Percentiles rank a stretch among this genome's conserved stretches.
These are phyloP conservation scores for Junonia oenone DNA, from an alignment of 2,888 invertebrate species.

Conservation along the genomic window DNA sequence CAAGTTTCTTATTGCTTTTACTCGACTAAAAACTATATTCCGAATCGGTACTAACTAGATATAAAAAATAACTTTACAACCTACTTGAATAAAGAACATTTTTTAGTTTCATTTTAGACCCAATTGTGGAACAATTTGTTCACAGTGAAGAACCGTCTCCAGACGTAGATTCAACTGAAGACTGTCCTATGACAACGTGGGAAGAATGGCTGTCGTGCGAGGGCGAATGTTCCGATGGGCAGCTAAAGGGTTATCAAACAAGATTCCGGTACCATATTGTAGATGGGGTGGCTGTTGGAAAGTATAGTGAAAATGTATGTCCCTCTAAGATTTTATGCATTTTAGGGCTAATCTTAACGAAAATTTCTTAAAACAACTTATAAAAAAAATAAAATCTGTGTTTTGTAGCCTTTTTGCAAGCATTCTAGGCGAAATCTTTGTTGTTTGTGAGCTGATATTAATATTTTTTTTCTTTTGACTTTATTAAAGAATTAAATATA, in stretches of 20 bases:
- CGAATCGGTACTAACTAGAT: too few relatives aligned
- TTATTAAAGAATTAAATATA: too few relatives aligned
- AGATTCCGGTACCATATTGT: constrained; percentile 53
- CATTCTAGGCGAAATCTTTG: background rate
- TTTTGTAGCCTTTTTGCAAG: background rate
- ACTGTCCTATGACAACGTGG: constrained; percentile 60
- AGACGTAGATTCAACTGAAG: constrained; percentile 35
- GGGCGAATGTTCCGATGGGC: constrained; percentile 48
- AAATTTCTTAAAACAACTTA: too few relatives aligned
- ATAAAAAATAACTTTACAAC: too few relatives aligned
- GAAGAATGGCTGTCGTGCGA: constrained; percentile 58
- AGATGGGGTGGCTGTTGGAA: constrained; percentile 42
- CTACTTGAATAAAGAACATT: too few relatives aligned
- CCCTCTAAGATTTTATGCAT: too few relatives aligned
- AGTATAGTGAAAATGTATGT: constrained; percentile 41
- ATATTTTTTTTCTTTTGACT: too few relatives aligned
- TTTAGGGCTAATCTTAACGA: too few relatives aligned
- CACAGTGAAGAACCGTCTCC: constrained; percentile 42
- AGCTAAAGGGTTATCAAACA: constrained; percentile 45
- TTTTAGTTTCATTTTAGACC: background rate
- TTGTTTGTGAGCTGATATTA: too few relatives aligned
- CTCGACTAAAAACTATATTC: too few relatives aligned
- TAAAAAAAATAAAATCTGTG: too few relatives aligned
- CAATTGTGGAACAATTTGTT: background rate
- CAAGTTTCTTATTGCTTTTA: too few relatives aligned